phyloP scores from a whole-genome alignment of 2,113 vertebrate species.

The Zosterops hypoxanthus region DNA sequence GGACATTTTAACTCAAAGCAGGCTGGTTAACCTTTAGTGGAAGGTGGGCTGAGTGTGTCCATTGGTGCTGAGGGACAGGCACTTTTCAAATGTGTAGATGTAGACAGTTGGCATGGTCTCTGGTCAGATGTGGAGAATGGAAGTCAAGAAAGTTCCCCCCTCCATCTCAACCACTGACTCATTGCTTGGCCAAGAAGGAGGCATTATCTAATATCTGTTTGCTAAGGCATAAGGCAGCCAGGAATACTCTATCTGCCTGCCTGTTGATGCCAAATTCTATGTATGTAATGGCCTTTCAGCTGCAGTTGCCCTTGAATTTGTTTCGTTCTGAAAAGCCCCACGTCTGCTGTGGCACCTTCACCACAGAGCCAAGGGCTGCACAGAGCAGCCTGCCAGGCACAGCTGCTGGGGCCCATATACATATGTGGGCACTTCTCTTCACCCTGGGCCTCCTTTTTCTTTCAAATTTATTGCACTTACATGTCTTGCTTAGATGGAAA shows the following conservation, averaged over 20 bases:
- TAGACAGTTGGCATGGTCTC: background rate
- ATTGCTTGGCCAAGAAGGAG: background rate
- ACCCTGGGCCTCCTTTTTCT: background rate
- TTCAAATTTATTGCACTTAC: background rate
- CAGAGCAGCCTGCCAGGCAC: background rate
- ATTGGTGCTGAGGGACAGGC: background rate
- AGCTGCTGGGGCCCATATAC: background rate
- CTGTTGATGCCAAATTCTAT: background rate
- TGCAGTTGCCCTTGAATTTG: background rate
- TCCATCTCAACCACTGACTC: background rate
- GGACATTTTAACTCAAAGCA: background rate
- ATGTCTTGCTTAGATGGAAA: background rate
- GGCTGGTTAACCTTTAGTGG: background rate
- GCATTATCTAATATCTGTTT: background rate
- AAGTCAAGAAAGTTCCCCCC: background rate
- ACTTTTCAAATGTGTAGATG: background rate
- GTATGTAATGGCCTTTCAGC: background rate
- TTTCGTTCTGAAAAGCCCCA: background rate
- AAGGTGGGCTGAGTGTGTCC: background rate
- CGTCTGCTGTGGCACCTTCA: background rate
- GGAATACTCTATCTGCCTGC: background rate
- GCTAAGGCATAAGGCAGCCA: background rate
- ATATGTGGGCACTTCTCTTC: background rate
- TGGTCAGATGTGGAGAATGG: background rate
- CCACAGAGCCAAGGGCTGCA: background rate